These are phyloP conservation scores for Brachionus koreanus DNA, from an alignment of 1,140 invertebrate species.

Conservation along the genomic window DNA sequence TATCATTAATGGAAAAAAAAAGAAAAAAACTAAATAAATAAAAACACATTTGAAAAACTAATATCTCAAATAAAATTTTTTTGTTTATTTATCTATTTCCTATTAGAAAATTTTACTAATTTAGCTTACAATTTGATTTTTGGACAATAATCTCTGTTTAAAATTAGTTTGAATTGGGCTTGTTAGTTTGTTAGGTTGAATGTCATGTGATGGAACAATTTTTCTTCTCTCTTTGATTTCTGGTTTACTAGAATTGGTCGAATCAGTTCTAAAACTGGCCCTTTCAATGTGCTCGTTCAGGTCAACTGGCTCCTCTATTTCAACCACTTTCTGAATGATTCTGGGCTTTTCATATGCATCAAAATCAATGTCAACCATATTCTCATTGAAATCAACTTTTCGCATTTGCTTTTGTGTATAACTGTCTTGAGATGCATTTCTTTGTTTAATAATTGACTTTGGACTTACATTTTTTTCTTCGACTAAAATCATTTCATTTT, in stretches of 20 bases:
- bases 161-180: background rate
- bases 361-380: conserved; percentile 5
- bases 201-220: background rate
- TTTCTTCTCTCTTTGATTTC: conserved; percentile 15
- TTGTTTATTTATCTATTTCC: background rate
- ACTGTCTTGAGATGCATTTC: background rate
- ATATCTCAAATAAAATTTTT: background rate
- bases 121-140: conserved; percentile 40
- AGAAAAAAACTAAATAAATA: background rate
- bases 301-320: background rate
- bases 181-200: background rate
- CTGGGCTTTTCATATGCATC: background rate
- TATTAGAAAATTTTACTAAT: background rate
- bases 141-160: conserved; percentile 13
- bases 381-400: background rate
- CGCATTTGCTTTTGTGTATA: background rate
- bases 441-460: conserved; percentile 13
- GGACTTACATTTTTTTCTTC: background rate
- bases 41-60: background rate
- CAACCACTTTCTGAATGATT: background rate
- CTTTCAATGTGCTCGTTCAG: background rate
- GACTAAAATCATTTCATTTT: conserved; percentile 12
- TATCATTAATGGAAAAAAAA: background rate
- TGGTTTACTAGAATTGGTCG: background rate
- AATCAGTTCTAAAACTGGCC: conserved; percentile 14